phyloP scores from a whole-genome alignment of 2,797 vertebrate genomes.

The Aldrovandia affinis region DNA sequence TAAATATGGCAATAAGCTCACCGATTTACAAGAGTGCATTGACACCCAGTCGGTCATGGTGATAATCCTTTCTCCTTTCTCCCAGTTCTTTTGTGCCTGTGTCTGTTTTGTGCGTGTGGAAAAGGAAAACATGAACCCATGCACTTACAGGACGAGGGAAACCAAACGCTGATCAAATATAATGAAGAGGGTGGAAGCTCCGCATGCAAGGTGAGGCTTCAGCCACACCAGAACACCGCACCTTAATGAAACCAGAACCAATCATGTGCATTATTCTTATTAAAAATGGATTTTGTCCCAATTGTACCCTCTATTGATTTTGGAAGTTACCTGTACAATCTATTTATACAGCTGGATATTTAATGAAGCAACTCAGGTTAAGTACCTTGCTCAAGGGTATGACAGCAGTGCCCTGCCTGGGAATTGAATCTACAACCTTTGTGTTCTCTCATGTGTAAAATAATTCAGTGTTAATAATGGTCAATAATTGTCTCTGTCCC shows the following conservation, averaged over 20 bases:
- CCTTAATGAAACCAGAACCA: background rate
- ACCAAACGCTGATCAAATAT: slow-evolving; percentile 78
- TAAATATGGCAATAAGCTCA: background rate
- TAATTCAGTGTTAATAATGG: too few species aligned
- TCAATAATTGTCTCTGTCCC: background rate
- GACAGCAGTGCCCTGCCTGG: too few species aligned
- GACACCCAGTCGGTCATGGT: background rate
- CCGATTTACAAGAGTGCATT: background rate
- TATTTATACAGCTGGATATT: too few species aligned
- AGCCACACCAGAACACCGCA: background rate
- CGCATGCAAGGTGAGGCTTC: slow-evolving; percentile 53
- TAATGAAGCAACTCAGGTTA: too few species aligned
- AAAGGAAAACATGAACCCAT: background rate
- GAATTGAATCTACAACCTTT: too few species aligned
- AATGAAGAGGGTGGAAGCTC: slow-evolving; percentile 75
- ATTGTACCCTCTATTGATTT: too few species aligned
- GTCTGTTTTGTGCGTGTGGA: slow-evolving; percentile 20
- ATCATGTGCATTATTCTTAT: background rate
- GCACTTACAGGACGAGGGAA: slow-evolving; percentile 54
- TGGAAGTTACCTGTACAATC: too few species aligned
- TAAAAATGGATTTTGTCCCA: too few species aligned
- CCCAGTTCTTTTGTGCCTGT: slow-evolving; percentile 63
- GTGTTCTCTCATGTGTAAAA: too few species aligned
- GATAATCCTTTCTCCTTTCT: slow-evolving; percentile 28
- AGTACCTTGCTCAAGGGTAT: too few species aligned